phyloP scores from a whole-genome alignment of 2,888 invertebrate species.

The Sycophila texana region DNA sequence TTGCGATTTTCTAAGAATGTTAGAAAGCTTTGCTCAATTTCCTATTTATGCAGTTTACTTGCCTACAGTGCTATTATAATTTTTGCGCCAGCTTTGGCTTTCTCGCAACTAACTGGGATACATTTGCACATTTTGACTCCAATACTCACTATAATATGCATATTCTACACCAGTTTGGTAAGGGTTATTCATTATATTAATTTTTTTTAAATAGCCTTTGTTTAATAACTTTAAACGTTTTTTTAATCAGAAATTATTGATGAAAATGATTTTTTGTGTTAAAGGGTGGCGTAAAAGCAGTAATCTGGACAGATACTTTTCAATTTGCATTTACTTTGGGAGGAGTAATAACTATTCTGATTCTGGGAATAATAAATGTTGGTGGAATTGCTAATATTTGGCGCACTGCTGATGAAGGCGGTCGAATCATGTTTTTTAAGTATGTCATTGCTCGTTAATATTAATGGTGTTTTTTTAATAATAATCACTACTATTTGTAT shows the following conservation, averaged over 20 bases:
- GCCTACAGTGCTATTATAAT: constrained; percentile 80
- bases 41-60: background rate
- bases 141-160: constrained; percentile 83
- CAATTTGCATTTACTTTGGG: constrained; percentile 79
- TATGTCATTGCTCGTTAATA: constrained; percentile 63
- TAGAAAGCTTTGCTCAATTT: constrained; percentile 41
- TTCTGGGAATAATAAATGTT: constrained; percentile 78
- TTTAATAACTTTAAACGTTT: no score
- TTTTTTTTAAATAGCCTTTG: no score
- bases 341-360: constrained; percentile 78
- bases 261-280: no score
- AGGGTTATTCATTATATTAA: background rate
- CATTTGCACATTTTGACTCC: constrained; percentile 82
- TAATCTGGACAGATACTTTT: constrained; percentile 81
- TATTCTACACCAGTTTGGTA: constrained; percentile 76
- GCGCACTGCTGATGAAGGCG: constrained; percentile 78
- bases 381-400: constrained; percentile 80
- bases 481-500: constrained; percentile 52
- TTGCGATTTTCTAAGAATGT: constrained; percentile 80
- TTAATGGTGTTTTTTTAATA: no score
- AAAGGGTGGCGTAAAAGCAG: constrained; percentile 80
- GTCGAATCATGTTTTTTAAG: constrained; percentile 80
- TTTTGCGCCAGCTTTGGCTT: constrained; percentile 83
- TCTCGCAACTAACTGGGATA: constrained; percentile 84
- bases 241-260: no score